These are phyloP conservation scores for Tigriopus japonicus DNA, from an alignment of 1,140 invertebrate species.

Conservation along the genomic window DNA sequence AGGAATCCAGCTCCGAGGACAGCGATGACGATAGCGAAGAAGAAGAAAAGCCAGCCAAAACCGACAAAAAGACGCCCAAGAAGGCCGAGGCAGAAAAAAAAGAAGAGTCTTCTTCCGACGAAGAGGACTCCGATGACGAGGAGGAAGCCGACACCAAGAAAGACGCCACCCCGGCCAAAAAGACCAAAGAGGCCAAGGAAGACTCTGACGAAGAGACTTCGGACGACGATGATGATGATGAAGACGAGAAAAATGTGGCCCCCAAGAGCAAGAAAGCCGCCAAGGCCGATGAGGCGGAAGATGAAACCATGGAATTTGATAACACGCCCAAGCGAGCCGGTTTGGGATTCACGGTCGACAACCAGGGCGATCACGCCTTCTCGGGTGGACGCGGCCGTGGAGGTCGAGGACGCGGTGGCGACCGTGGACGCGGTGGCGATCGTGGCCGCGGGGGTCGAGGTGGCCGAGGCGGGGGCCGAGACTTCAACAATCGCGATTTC, in stretches of 20 bases:
- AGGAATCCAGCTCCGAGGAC: not conserved
- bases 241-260: not conserved
- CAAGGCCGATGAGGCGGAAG: not conserved
- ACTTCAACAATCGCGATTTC: not conserved
- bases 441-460: slow-evolving; percentile 2
- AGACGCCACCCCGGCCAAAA: not conserved
- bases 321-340: not conserved
- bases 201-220: not conserved
- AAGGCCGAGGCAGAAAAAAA: not conserved
- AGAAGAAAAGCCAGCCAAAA: not conserved
- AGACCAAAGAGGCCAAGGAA: not conserved
- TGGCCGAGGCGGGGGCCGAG: slow-evolving; percentile 16
- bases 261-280: not conserved
- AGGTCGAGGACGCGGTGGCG: not conserved
- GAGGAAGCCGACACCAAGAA: not conserved
- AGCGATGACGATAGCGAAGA: slow-evolving; percentile 6
- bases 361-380: not conserved
- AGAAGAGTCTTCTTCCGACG: not conserved
- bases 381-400: not conserved
- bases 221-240: not conserved
- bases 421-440: not conserved
- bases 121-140: not conserved
- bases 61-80: not conserved
- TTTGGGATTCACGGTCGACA: not conserved
- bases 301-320: not conserved